phyloP scores from a whole-genome alignment of 2,797 vertebrate genomes.

The Sylvia borin region DNA sequence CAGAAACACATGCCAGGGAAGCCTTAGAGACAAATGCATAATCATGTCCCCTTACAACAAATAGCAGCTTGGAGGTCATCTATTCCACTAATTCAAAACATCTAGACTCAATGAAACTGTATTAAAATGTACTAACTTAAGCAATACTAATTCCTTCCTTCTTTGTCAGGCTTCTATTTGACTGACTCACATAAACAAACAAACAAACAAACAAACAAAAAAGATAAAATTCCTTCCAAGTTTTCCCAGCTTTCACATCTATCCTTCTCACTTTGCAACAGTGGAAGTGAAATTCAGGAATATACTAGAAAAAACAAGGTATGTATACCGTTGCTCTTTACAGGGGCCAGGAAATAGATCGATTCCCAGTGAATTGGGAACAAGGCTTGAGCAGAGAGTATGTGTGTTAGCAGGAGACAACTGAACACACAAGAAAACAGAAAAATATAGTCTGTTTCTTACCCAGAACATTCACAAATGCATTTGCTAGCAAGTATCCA shows the following conservation, averaged over 20 bases:
- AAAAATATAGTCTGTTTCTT: conserved; percentile 62
- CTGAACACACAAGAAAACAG: neutral
- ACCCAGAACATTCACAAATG: conserved; percentile 96
- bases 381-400: neutral
- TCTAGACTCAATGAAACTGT: neutral
- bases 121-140: neutral
- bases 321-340: neutral
- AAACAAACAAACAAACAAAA: neutral
- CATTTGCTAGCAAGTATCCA: conserved; percentile 93
- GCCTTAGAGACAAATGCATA: neutral
- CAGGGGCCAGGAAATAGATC: neutral
- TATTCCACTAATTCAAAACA: neutral
- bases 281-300: neutral
- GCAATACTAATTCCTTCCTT: neutral
- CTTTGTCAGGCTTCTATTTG: neutral
- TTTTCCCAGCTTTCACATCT: neutral
- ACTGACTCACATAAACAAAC: neutral
- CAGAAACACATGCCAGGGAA: neutral
- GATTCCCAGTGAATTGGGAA: neutral
- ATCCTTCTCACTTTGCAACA: neutral
- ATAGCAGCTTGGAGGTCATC: neutral
- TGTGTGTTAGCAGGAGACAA: neutral
- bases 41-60: neutral
- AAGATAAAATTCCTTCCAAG: neutral
- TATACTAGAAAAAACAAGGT: neutral